Conservation (phyloP, 1,140 invertebrate species). For the Aphelinus atriplicis region DNA sequence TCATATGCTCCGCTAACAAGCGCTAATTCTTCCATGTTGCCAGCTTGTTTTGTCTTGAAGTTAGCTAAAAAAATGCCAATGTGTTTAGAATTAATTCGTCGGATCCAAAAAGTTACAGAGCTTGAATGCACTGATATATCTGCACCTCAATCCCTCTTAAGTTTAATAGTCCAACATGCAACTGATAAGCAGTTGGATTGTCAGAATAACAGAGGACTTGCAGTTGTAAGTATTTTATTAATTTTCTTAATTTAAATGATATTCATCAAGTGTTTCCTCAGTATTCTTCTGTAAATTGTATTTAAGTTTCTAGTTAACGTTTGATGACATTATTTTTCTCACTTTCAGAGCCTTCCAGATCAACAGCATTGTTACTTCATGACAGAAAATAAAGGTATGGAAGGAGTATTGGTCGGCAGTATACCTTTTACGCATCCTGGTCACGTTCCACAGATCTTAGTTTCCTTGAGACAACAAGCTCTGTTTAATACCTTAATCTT, state of each 20-base stretch:
- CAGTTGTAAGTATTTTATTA: conserved; percentile 73
- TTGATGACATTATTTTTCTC: not conserved
- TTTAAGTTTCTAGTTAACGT: not conserved
- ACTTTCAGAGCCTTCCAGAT: conserved; percentile 83
- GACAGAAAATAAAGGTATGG: conserved; percentile 81
- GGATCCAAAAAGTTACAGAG: conserved; percentile 79
- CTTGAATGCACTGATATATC: conserved; percentile 76
- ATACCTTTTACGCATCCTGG: conserved; percentile 94
- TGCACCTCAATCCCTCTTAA: conserved; percentile 75
- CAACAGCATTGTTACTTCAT: conserved; percentile 95
- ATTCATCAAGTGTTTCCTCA: not conserved
- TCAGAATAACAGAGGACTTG: conserved; percentile 77
- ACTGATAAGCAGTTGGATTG: conserved; percentile 77
- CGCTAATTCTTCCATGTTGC: conserved; percentile 87
- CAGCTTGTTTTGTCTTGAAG: conserved; percentile 90
- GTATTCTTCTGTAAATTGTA: conserved; percentile 2
- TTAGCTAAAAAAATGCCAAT: conserved; percentile 89
- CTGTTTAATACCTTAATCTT: conserved; percentile 89
- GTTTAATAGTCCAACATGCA: conserved; percentile 78
- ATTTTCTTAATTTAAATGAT: not conserved
- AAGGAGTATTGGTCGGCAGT: conserved; percentile 82
- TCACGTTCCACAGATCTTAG: conserved; percentile 89
- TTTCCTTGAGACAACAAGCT: conserved; percentile 87
- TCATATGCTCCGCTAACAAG: conserved; percentile 81
- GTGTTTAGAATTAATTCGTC: conserved; percentile 77